Conservation (phyloP, 2,888 invertebrate species). For the Tanaodytes sp. region DNA sequence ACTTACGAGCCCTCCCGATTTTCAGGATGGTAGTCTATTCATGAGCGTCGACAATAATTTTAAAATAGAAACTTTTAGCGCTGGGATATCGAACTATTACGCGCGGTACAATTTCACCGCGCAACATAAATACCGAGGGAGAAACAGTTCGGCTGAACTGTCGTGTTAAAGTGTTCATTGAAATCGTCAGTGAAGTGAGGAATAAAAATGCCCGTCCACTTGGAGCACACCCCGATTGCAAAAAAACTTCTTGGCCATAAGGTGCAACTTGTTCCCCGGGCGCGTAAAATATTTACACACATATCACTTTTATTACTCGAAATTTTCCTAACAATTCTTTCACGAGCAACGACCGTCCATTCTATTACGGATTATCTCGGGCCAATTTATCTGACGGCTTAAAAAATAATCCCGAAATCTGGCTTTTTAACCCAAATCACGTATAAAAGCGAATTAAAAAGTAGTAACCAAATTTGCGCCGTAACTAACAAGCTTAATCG, state of each 20-base stretch:
- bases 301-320: conserved; percentile 36
- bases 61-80: too few species aligned
- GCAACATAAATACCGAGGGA: background rate
- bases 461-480: too few species aligned
- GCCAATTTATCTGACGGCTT: conserved; percentile 36
- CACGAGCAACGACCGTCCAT: conserved; percentile 8
- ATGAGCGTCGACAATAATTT: too few species aligned
- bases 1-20: too few species aligned
- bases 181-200: conserved; percentile 13
- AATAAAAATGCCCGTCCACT: conserved; percentile 9
- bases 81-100: too few species aligned
- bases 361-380: conserved; percentile 30
- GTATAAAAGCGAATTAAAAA: too few species aligned
- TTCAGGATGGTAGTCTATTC: too few species aligned
- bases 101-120: too few species aligned
- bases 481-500: too few species aligned
- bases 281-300: conserved; percentile 37
- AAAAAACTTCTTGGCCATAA: conserved; percentile 9
- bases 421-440: too few species aligned
- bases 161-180: conserved; percentile 13
- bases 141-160: background rate
- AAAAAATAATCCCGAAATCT: conserved; percentile 31
- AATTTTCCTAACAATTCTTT: conserved; percentile 27
- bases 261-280: background rate
- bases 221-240: conserved; percentile 13